Conservation (phyloP, 2,113 vertebrate genomes). For the Callipepla californica region DNA sequence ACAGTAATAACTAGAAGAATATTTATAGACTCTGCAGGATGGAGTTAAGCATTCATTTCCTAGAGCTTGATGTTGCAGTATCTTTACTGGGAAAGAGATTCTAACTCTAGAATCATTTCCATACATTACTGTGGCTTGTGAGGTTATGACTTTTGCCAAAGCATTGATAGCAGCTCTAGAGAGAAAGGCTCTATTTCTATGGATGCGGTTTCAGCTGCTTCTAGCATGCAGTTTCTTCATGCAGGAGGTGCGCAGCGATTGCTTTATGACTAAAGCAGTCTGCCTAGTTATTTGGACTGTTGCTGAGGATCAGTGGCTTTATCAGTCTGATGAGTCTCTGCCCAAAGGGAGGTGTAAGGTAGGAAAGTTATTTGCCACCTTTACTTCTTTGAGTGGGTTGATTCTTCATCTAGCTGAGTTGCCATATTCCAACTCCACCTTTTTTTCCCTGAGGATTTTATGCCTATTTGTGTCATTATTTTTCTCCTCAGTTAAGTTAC, state of each 20-base stretch:
- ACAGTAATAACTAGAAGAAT: not conserved
- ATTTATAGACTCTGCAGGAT: not conserved
- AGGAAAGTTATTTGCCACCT: not conserved
- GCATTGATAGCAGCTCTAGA: not conserved
- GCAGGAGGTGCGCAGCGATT: not conserved
- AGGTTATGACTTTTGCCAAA: not conserved
- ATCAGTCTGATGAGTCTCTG: not conserved
- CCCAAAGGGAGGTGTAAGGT: not conserved
- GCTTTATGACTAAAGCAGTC: not conserved
- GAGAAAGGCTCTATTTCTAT: not conserved
- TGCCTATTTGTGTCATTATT: not conserved
- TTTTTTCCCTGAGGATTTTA: not conserved
- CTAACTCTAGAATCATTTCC: not conserved
- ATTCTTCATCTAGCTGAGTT: not conserved
- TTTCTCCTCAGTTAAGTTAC: not conserved
- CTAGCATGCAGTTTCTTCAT: not conserved
- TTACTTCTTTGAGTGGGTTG: not conserved
- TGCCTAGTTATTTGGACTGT: not conserved
- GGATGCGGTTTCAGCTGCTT: not conserved
- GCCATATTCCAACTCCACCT: not conserved
- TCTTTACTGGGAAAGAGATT: not conserved
- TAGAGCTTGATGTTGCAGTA: not conserved
- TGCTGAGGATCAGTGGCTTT: conserved; percentile 1
- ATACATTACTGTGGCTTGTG: not conserved
- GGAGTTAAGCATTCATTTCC: not conserved